A percentile compares a stretch with the other conserved stretches of the same genome.
These are phyloP conservation scores for Tupaia tana DNA, from an alignment of 2,113 vertebrate species.

Conservation along the genomic window DNA sequence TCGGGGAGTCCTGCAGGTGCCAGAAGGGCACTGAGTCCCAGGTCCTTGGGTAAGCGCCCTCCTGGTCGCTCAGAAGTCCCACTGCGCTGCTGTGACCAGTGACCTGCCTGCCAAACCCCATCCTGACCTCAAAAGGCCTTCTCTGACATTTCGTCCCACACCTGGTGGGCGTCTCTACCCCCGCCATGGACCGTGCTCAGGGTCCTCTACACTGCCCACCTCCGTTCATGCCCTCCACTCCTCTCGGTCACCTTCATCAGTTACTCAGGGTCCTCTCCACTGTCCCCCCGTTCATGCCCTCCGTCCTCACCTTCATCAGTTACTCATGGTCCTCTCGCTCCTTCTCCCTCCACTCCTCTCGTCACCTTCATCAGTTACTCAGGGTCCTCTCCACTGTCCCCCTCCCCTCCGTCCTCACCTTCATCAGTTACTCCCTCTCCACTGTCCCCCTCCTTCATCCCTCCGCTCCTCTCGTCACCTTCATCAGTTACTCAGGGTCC, in stretches of 20 bases:
- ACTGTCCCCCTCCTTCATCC: too few species aligned
- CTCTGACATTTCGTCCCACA: background rate
- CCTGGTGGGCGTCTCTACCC: background rate
- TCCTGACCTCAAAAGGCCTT: background rate
- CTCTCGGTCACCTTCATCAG: background rate
- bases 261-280: background rate
- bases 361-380: too few species aligned
- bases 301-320: background rate
- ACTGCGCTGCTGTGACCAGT: background rate
- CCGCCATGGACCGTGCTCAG: background rate
- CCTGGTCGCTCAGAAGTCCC: background rate
- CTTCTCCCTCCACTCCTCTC: too few species aligned
- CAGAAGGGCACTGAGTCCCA: background rate
- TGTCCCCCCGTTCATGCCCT: fast-evolving
- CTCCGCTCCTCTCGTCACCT: too few species aligned
- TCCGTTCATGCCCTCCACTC: fast-evolving
- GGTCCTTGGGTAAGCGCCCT: background rate
- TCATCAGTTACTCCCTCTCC: too few species aligned
- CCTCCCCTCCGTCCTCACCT: too few species aligned
- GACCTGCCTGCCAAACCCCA: background rate
- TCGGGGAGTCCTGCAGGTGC: background rate
- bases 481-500: too few species aligned
- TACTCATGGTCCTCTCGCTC: too few species aligned
- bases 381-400: too few species aligned
- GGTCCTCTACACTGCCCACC: too few species aligned